phyloP scores from a whole-genome alignment of 1,140 invertebrate species.

The Drosophila nasuta region DNA sequence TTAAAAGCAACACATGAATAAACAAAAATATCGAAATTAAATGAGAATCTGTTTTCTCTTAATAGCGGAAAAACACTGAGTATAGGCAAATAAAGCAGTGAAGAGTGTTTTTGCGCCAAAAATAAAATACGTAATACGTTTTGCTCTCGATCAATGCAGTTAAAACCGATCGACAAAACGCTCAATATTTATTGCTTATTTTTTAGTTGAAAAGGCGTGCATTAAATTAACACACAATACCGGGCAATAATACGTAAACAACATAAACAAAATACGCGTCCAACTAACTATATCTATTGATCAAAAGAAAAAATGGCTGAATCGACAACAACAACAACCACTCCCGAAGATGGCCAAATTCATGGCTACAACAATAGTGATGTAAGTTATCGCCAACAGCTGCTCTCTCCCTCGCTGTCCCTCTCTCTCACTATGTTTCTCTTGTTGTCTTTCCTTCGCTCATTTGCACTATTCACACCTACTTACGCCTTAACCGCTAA shows the following conservation, averaged over 20 bases:
- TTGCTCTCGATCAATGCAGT: constrained; percentile 60
- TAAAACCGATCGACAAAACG: constrained; percentile 40
- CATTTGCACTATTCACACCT: background rate
- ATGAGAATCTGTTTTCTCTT: background rate
- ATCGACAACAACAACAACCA: constrained; percentile 63
- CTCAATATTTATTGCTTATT: constrained; percentile 35
- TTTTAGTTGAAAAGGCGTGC: constrained; percentile 63
- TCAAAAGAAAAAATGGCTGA: constrained; percentile 69
- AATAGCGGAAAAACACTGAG: background rate
- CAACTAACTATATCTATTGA: constrained; percentile 1
- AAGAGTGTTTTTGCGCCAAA: constrained; percentile 24
- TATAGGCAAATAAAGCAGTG: background rate
- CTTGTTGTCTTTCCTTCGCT: background rate
- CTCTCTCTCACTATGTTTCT: background rate
- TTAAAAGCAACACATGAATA: constrained; percentile 8
- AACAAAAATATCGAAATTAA: background rate
- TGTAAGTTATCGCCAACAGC: constrained; percentile 58
- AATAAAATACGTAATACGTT: constrained; percentile 20
- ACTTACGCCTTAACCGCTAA: background rate
- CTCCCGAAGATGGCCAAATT: constrained; percentile 73
- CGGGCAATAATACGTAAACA: constrained; percentile 20
- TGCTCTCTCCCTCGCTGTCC: background rate
- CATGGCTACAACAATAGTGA: constrained; percentile 78
- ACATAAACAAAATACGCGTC: constrained; percentile 36
- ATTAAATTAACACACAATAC: constrained; percentile 61